Conservation (phyloP, 2,113 vertebrate species). For the Pangasianodon hypophthalmus region DNA sequence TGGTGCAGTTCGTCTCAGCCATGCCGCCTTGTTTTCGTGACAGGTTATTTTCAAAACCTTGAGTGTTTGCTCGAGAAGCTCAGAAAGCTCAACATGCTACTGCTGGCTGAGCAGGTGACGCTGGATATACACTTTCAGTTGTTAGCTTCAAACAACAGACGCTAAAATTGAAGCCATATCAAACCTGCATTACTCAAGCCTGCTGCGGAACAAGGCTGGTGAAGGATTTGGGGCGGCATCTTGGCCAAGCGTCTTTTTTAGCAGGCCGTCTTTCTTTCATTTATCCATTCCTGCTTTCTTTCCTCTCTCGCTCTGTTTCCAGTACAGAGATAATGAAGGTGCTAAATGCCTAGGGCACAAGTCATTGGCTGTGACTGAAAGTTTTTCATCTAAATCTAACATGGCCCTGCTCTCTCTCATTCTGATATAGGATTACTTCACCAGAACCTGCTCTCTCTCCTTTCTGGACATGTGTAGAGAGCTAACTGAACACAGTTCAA, state of each 20-base stretch:
- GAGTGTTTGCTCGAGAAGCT: conserved; percentile 44
- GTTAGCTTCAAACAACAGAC: conserved; percentile 20
- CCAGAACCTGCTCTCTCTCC: conserved; percentile 58
- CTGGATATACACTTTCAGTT: conserved; percentile 30
- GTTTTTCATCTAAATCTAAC: conserved; percentile 74
- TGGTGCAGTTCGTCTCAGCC: conserved; percentile 46
- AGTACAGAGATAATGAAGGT: conserved; percentile 44
- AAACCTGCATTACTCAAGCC: neutral
- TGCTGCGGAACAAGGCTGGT: neutral
- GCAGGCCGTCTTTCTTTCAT: neutral
- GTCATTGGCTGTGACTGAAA: conserved; percentile 64
- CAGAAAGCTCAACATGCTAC: conserved; percentile 22
- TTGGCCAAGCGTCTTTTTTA: neutral
- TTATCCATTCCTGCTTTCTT: neutral
- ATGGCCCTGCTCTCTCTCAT: conserved; percentile 63
- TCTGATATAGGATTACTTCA: conserved; percentile 74
- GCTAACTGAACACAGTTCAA: conserved; percentile 41
- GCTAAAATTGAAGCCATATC: conserved; percentile 27
- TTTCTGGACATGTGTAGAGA: conserved; percentile 51
- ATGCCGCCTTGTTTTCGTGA: conserved; percentile 25
- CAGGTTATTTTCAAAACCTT: conserved; percentile 32
- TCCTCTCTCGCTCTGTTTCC: neutral
- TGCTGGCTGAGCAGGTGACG: conserved; percentile 39
- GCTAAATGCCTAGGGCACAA: conserved; percentile 55
- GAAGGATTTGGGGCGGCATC: neutral